These are phyloP conservation scores for Arremon aurantiirostris DNA, from an alignment of 2,797 vertebrate genomes.

Conservation along the genomic window DNA sequence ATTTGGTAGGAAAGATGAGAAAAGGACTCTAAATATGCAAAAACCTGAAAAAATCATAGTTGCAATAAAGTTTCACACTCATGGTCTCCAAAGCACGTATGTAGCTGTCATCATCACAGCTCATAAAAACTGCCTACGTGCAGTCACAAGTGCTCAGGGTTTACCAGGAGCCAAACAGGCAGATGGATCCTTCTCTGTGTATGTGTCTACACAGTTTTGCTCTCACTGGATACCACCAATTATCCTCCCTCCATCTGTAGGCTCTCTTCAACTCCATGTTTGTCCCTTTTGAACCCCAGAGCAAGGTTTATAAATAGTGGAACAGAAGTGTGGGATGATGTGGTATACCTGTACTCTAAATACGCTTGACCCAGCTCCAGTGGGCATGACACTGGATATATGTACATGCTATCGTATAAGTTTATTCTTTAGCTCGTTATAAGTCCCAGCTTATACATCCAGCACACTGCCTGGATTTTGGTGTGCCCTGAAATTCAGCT, in stretches of 20 bases:
- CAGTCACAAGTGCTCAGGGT: background rate
- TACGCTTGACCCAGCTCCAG: background rate
- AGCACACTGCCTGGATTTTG: background rate
- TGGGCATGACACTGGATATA: background rate
- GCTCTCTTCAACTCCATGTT: background rate
- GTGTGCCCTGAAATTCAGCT: background rate
- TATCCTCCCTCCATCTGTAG: background rate
- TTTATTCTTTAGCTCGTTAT: background rate
- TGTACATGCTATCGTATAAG: background rate
- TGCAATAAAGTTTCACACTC: background rate
- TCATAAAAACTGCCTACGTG: background rate
- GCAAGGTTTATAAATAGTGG: background rate
- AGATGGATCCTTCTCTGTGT: slow-evolving; percentile 15
- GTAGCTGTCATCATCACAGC: background rate
- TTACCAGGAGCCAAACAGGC: slow-evolving; percentile 10
- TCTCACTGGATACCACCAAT: background rate
- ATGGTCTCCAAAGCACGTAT: background rate
- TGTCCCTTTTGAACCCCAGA: background rate
- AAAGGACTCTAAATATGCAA: background rate
- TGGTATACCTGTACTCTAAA: background rate
- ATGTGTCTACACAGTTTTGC: background rate
- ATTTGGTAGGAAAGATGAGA: background rate
- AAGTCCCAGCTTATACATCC: background rate
- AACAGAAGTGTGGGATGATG: background rate
- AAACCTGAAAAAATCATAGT: background rate